Percentiles rank a stretch among this genome's conserved stretches.
These are phyloP conservation scores for Cricetomys ansorgei DNA, from an alignment of 2,113 vertebrate genomes.

Conservation along the genomic window DNA sequence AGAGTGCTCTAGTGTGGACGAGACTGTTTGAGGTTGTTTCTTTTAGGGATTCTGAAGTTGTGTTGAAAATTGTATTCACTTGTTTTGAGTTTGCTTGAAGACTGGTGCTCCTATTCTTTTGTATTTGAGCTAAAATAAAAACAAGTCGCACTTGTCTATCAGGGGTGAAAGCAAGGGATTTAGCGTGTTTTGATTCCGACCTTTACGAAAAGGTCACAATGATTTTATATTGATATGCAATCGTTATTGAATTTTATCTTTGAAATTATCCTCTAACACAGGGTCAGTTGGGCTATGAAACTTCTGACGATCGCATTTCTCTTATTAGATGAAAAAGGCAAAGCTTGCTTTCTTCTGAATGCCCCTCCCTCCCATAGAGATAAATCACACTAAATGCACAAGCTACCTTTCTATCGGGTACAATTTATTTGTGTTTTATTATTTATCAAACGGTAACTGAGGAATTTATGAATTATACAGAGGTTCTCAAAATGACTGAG, in stretches of 20 bases:
- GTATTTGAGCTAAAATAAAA: conserved; percentile 18
- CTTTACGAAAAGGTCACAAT: conserved; percentile 46
- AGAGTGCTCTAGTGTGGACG: background rate
- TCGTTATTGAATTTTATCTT: conserved; percentile 48
- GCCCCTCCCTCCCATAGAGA: background rate
- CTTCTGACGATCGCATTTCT: background rate
- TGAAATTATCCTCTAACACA: background rate
- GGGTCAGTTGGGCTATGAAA: background rate
- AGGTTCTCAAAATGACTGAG: conserved; percentile 72
- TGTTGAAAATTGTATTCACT: background rate
- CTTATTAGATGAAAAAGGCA: background rate
- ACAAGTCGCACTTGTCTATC: background rate
- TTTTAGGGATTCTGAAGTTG: background rate
- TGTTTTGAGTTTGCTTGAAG: conserved; percentile 17
- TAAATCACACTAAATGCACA: background rate
- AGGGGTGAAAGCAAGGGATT: background rate
- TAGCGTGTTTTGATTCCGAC: background rate
- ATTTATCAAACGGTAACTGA: conserved; percentile 56
- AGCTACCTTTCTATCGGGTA: background rate
- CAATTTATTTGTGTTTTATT: conserved; percentile 49
- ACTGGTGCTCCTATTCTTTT: background rate
- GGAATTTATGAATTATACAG: conserved; percentile 33
- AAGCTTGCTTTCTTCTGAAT: conserved; percentile 33
- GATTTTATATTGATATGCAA: background rate
- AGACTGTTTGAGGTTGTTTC: background rate